Base-by-base conservation (phyloP, 2,797 vertebrate genomes). In the Periophthalmus magnuspinnatus region DNA sequence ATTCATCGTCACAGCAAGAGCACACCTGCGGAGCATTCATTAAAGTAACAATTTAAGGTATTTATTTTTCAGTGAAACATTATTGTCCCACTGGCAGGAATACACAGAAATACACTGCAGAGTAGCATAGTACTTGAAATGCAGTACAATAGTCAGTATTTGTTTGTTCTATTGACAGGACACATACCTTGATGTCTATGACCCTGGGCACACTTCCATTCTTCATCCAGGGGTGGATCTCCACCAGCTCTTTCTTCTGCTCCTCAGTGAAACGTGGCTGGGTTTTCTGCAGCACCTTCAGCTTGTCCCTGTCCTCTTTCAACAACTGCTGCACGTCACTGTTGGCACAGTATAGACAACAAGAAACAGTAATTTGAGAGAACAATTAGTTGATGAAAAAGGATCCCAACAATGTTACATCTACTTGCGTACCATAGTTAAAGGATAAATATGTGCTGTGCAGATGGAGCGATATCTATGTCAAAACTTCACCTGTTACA, bases 221-320 rank as follows among this genome's bases (percentile, higher is more conserved):
- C 77, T 92, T 94, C 24, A 98, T 91, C 97, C 97, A 98, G 0
- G 96, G 92, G 84, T 98, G 96, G 52, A 96, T 95, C 34, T 95
- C 94, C 2, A 86, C 86, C 76, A 99, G 90, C 83, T 99, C 97
- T 84, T 83, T 95, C 86, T 90, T 95, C 92, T 99, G 96, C 28
- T 93, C 91, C 33, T 96, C 95, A 0, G 95, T 94, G 80, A 99
- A 97, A 68, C 81, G 84, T 3, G 97, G 96, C 90, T 99, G 97
- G 64, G 76, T 83, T 69, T 92, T 95, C 83, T 95, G 95, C 92
- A 98, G 91, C 70, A 86, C 89, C 81, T 87, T 90, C 83, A 99
- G 88, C 86, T 94, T 97, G 78, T 95, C 92, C 65, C 90, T 83
- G 90, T 99, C 97, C 72, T 97, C 94, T 78, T 86, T 90, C 75